phyloP scores from a whole-genome alignment of 2,113 vertebrate genomes.

The Myiozetetes cayanensis region DNA sequence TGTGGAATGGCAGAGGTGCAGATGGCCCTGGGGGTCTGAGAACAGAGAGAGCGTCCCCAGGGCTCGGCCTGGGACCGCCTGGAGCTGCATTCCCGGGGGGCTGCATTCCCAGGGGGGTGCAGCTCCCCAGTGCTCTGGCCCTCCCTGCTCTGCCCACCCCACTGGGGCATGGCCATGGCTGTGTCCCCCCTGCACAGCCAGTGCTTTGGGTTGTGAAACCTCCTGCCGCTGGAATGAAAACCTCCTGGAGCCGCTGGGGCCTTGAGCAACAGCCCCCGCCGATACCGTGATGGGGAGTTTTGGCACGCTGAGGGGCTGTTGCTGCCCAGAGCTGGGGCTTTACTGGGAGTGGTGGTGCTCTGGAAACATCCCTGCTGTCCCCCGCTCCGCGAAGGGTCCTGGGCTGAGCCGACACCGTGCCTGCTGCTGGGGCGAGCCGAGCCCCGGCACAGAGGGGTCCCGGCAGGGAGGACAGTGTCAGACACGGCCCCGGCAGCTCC shows the following conservation, averaged over 20 bases:
- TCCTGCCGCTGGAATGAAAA: not conserved
- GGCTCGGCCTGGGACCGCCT: not conserved
- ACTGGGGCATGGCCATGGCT: fast-evolving
- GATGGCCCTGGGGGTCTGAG: no score
- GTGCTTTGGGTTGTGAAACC: not conserved
- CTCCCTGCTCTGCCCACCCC: not conserved
- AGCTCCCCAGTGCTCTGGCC: not conserved
- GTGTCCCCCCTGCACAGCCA: not conserved
- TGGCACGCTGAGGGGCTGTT: fast-evolving
- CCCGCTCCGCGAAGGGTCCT: fast-evolving
- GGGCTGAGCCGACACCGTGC: not conserved
- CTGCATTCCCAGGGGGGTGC: not conserved
- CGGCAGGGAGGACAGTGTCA: not conserved
- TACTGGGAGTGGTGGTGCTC: not conserved
- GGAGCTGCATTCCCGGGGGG: not conserved
- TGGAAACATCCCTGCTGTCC: not conserved
- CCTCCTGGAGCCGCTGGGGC: not conserved
- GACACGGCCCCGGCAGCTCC: not conserved
- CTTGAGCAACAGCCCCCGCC: not conserved
- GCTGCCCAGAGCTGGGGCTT: not conserved
- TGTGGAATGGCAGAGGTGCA: not conserved
- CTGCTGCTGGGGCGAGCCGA: not conserved
- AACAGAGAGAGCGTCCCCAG: no score
- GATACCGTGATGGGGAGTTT: fast-evolving
- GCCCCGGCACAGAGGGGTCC: not conserved